Evolutionary conservation across 2,797 vertebrate genomes (phyloP), one percentile per base, ranked within the genome.

Genomic region (Danio kyathit): DNA sequence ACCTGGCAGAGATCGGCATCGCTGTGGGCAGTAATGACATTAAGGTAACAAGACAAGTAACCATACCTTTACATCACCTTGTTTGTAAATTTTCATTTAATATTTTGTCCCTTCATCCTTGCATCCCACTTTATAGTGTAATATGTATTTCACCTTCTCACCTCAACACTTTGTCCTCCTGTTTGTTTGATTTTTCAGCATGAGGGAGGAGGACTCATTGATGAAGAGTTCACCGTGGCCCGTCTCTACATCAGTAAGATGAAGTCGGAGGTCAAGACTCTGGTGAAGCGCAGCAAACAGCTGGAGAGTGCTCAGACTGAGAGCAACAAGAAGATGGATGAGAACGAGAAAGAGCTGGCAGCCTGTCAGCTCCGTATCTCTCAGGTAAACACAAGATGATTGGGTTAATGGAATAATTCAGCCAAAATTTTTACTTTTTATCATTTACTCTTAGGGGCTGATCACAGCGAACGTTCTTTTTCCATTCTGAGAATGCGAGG

Each of bases 241-340:
- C 92, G 96, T 63, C 91, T 96, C 40, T 96, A 96, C 80, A 96
- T 96, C 74, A 96, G 96, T 86, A 96, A 96, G 89, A 96, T 96
- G 95, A 96, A 96, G 84, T 96, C 95, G 0, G 96, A 96, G 91
- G 96, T 96, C 38, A 96, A 96, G 87, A 95, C 94, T 59, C 94
- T 96, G 94, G 95, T 96, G 19, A 96, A 96, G 82, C 95, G 96
- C 67, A 96, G 95, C 89, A 95, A 94, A 52, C 95, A 96, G 79
- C 87, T 96, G 83, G 96, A 96, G 89, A 83, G 93, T 66, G 92
- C 93, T 7, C 95, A 96, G 44, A 84, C 90, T 1, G 95, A 96
- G 87, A 96, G 95, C 90, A 96, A 94, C 89, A 94, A 94, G 85
- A 96, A 95, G 85, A 94, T 96, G 92, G 95, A 96, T 81, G 95